phyloP scores from a whole-genome alignment of 2,113 vertebrate species.

The Rhinolophus sinicus region DNA sequence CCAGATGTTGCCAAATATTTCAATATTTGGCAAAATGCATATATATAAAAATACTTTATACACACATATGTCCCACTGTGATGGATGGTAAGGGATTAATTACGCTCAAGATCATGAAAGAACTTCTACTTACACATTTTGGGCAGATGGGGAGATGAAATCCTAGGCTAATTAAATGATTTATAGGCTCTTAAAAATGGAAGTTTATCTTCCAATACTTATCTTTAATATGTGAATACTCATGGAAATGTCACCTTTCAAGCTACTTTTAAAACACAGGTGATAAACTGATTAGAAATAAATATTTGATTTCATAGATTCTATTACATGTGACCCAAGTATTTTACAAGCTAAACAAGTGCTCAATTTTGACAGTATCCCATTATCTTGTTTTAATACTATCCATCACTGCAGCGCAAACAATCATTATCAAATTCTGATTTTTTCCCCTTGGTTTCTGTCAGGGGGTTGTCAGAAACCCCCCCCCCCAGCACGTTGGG shows the following conservation, averaged over 20 bases:
- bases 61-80: not conserved
- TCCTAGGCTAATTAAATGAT: not conserved
- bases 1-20: constrained; percentile 23
- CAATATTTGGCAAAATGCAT: constrained; percentile 45
- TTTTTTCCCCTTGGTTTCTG: constrained; percentile 2
- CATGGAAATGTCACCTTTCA: constrained; percentile 37
- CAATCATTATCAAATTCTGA: not conserved
- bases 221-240: constrained; percentile 32
- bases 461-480: not conserved
- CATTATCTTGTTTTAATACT: constrained; percentile 46
- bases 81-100: not conserved
- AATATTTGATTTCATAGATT: constrained; percentile 48
- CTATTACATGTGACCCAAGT: not conserved
- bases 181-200: not conserved
- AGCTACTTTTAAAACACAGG: constrained; percentile 24
- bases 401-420: not conserved
- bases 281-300: constrained; percentile 34
- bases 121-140: not conserved
- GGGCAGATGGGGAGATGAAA: not conserved
- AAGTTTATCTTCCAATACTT: not conserved
- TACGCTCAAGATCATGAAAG: not conserved
- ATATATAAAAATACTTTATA: constrained; percentile 54
- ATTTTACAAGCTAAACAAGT: constrained; percentile 53
- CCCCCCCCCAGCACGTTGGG: not conserved
- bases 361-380: not conserved